A percentile compares a stretch with the other conserved stretches of the same genome.
phyloP scores from a whole-genome alignment of 2,797 vertebrate genomes.

The Myotis vivesi region DNA sequence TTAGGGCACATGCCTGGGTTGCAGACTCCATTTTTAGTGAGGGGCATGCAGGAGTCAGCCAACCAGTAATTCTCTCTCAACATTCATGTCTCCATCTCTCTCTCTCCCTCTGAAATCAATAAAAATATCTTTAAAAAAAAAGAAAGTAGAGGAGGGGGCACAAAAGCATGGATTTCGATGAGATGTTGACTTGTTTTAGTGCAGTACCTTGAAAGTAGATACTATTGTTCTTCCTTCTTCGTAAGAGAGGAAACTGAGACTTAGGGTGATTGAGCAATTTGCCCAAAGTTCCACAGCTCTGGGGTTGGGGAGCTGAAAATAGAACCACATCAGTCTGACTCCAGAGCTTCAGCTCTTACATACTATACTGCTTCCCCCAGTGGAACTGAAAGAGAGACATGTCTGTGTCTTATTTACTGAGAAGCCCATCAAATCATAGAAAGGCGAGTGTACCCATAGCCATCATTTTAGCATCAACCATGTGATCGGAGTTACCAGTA shows the following conservation, averaged over 20 bases:
- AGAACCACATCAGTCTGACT: background rate
- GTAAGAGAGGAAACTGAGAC: background rate
- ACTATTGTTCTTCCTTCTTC: background rate
- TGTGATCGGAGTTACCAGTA: background rate
- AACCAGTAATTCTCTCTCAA: too few relatives aligned
- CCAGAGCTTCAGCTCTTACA: background rate
- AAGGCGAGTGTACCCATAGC: background rate
- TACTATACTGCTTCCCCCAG: rapidly evolving
- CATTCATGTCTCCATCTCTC: too few relatives aligned
- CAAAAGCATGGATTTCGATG: background rate
- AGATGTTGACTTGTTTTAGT: background rate
- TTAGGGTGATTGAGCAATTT: background rate
- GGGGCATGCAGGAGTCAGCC: too few relatives aligned
- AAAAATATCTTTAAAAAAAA: too few relatives aligned
- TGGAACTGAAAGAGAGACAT: background rate
- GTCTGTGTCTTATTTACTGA: background rate
- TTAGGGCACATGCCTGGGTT: too few relatives aligned
- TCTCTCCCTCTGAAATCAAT: too few relatives aligned
- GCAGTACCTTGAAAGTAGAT: background rate
- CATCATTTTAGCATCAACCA: background rate
- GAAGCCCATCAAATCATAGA: background rate
- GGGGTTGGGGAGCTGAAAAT: background rate
- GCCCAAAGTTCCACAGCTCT: background rate
- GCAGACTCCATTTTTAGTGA: too few relatives aligned
- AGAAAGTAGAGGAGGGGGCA: background rate